Conservation (phyloP, 2,888 invertebrate genomes). For the Myathropa florea region DNA sequence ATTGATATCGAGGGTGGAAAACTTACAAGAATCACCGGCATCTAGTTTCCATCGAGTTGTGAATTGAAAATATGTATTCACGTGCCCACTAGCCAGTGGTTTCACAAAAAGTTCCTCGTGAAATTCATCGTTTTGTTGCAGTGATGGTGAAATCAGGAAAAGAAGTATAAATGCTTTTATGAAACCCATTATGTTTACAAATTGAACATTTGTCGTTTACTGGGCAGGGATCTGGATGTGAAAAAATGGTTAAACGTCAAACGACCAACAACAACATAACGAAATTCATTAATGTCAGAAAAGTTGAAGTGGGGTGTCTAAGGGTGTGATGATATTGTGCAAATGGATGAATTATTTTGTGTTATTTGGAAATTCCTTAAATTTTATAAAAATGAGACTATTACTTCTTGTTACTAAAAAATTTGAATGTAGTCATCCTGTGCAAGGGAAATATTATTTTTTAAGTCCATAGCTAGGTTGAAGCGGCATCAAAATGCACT, state of each 20-base stretch:
- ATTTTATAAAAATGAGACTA: too few relatives aligned
- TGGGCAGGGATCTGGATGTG: not conserved
- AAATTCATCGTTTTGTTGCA: slow-evolving; percentile 85
- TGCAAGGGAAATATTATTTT: too few relatives aligned
- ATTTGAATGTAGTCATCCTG: too few relatives aligned
- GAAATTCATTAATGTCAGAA: not conserved
- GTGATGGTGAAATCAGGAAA: slow-evolving; percentile 48
- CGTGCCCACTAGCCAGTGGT: slow-evolving; percentile 90
- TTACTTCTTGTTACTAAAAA: too few relatives aligned
- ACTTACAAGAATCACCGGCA: slow-evolving; percentile 84
- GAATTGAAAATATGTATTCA: slow-evolving; percentile 96
- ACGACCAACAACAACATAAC: not conserved
- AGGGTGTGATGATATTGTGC: not conserved
- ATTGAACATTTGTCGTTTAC: not conserved
- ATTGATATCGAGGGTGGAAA: not conserved
- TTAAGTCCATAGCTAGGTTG: too few relatives aligned
- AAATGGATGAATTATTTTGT: not conserved
- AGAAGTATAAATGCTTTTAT: slow-evolving; percentile 26
- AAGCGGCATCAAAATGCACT: too few relatives aligned
- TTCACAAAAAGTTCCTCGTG: slow-evolving; percentile 94
- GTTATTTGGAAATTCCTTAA: not conserved
- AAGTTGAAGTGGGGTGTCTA: not conserved
- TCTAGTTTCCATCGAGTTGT: slow-evolving; percentile 88
- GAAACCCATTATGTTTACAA: slow-evolving; percentile 51
- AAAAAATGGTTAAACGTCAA: not conserved